A percentile compares a stretch with the other conserved stretches of the same genome.
phyloP scores from a whole-genome alignment of 1,140 invertebrate genomes.

The Halyomorpha halys region DNA sequence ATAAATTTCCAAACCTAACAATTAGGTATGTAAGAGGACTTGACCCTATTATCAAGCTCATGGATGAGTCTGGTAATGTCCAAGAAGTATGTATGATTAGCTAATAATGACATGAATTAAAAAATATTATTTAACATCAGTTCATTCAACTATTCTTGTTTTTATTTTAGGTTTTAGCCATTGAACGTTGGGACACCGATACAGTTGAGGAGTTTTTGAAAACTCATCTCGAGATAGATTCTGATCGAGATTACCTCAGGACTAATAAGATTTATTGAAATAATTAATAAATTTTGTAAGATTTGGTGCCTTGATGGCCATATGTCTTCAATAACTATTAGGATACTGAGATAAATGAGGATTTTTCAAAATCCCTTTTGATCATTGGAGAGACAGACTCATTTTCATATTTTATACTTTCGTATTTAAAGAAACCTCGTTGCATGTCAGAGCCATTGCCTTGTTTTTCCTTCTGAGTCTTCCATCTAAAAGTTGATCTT shows the following conservation, averaged over 20 bases:
- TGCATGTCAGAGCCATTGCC: too few species aligned
- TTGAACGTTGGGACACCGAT: constrained; percentile 96
- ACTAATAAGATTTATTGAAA: constrained; percentile 38
- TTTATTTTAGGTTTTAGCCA: constrained; percentile 57
- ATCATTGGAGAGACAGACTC: too few species aligned
- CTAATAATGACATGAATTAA: background rate
- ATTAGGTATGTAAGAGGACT: constrained; percentile 83
- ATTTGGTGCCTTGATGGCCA: too few species aligned
- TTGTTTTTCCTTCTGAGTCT: too few species aligned
- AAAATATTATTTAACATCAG: background rate
- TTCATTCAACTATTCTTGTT: background rate
- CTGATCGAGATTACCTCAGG: constrained; percentile 47
- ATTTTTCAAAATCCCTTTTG: too few species aligned
- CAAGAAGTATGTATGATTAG: constrained; percentile 44
- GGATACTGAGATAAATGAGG: too few species aligned
- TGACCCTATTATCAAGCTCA: constrained; percentile 84
- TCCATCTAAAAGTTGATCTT: too few species aligned
- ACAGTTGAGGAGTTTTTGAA: constrained; percentile 88
- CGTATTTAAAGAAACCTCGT: too few species aligned
- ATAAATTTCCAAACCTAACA: constrained; percentile 77
- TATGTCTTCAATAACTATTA: too few species aligned
- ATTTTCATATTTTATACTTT: too few species aligned
- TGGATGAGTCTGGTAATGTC: constrained; percentile 69
- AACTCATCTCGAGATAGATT: constrained; percentile 57
- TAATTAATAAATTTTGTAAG: background rate